A percentile compares a stretch with the other conserved stretches of the same genome.
Conservation (phyloP, 2,888 invertebrate genomes). For the Chaetogeoica ovagalla region DNA sequence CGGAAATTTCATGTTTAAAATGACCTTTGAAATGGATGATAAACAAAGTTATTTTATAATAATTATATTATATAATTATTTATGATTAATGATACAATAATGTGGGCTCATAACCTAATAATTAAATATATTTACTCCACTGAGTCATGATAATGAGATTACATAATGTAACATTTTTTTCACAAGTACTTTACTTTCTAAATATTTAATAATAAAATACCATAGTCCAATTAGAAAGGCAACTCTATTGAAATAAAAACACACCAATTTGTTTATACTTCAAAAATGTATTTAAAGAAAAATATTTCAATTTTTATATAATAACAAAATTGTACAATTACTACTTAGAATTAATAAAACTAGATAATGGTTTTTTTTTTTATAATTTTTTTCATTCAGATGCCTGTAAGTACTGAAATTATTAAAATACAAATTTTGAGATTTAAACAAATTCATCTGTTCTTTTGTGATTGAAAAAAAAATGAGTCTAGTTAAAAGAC, state of each 20-base stretch:
- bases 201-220: neutral
- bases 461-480: conserved; percentile 9
- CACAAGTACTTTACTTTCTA: neutral
- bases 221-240: neutral
- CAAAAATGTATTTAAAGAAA: conserved; percentile 34
- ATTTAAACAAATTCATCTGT: neutral
- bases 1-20: too few species aligned
- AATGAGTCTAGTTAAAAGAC: conserved; percentile 12
- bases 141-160: neutral
- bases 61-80: too few species aligned
- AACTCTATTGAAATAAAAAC: conserved; percentile 8
- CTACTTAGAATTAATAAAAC: conserved; percentile 3
- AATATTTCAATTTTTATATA: conserved; percentile 9
- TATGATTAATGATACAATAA: too few species aligned
- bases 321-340: neutral
- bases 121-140: too few species aligned
- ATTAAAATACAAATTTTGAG: neutral
- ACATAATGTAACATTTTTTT: neutral
- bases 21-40: too few species aligned
- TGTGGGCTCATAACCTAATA: too few species aligned
- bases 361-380: conserved; percentile 3
- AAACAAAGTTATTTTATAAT: too few species aligned
- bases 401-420: conserved; percentile 27
- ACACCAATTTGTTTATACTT: neutral
- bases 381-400: conserved; percentile 3